Conservation (phyloP, 2,797 vertebrate genomes). For the Sitta carolinensis region DNA sequence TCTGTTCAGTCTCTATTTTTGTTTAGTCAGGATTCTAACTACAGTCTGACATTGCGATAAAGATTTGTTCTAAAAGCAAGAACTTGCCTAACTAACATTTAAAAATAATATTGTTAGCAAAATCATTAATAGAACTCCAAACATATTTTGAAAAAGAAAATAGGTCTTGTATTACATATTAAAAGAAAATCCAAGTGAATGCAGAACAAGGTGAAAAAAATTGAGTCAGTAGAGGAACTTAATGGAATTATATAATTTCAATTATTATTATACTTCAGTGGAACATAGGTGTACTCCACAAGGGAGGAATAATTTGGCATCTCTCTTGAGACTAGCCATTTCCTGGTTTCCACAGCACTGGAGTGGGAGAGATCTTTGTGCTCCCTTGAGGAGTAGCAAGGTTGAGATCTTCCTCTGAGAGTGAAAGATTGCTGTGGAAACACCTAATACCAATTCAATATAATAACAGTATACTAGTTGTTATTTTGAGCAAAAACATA, state of each 20-base stretch:
- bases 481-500: neutral
- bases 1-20: neutral
- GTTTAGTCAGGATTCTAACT: neutral
- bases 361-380: neutral
- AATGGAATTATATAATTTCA: neutral
- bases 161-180: neutral
- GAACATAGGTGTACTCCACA: neutral
- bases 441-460: neutral
- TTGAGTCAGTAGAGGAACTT: neutral
- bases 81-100: neutral
- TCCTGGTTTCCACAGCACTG: neutral
- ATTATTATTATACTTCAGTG: neutral
- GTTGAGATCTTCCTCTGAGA: neutral
- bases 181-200: neutral
- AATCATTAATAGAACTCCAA: neutral
- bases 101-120: neutral
- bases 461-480: neutral
- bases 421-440: neutral
- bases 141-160: neutral
- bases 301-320: neutral
- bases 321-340: neutral
- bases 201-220: neutral
- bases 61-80: neutral
- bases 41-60: neutral
- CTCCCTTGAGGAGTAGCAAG: neutral